phyloP scores from a whole-genome alignment of 1,140 invertebrate species.

The Condylostylus longicornis region DNA sequence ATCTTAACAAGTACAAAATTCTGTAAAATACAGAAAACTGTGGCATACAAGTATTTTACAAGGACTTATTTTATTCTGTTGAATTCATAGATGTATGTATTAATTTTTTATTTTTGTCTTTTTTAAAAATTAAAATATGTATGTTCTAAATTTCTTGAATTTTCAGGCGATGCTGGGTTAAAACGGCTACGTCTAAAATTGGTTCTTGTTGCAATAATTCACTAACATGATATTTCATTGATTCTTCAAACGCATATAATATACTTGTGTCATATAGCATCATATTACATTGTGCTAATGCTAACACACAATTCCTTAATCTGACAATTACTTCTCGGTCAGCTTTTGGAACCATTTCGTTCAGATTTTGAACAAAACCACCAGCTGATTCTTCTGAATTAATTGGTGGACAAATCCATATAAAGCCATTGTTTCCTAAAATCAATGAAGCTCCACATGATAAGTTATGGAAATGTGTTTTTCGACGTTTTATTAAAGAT shows the following conservation, averaged over 20 bases:
- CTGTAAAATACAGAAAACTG: no score
- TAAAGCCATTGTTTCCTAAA: conserved; percentile 90
- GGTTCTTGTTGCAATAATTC: conserved; percentile 68
- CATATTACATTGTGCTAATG: conserved; percentile 70
- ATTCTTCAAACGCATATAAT: conserved; percentile 80
- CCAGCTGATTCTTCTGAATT: conserved; percentile 48
- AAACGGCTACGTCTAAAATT: conserved; percentile 59
- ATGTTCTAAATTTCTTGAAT: no score
- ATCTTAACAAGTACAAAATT: no score
- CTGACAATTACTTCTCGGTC: conserved; percentile 74
- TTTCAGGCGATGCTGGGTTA: conserved; percentile 47
- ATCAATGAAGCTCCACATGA: conserved; percentile 82
- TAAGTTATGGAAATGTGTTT: conserved; percentile 92
- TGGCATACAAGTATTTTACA: no score
- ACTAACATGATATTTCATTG: conserved; percentile 61
- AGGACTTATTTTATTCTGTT: no score
- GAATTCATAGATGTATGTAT: no score
- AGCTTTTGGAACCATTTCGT: conserved; percentile 45
- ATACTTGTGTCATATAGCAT: conserved; percentile 87
- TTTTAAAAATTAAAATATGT: no score
- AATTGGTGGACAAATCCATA: conserved; percentile 77
- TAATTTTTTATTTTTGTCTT: no score
- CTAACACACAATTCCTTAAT: conserved; percentile 76
- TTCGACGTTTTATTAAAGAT: conserved; percentile 81
- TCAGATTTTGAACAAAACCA: conserved; percentile 68